A percentile compares a stretch with the other conserved stretches of the same genome.
Evolutionary conservation across 2,888 invertebrate genomes (phyloP).

Genomic region (Macropis europaea): DNA sequence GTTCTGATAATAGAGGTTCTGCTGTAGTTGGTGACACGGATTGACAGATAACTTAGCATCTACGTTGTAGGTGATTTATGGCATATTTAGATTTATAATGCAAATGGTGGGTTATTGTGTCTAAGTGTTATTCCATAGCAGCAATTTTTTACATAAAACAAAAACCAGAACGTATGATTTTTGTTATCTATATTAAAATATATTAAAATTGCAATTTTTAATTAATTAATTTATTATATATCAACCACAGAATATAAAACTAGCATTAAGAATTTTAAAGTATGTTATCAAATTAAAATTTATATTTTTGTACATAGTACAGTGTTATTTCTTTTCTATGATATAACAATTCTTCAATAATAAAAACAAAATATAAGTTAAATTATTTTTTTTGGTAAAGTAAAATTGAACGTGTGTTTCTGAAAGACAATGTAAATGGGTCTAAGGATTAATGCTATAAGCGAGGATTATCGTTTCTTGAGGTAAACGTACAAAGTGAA

Average conservation of each 20-base stretch:
- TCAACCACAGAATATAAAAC: background rate
- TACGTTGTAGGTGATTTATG: too few relatives aligned
- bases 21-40: too few relatives aligned
- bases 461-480: slow-evolving; percentile 9
- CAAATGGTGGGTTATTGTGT: too few relatives aligned
- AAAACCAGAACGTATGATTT: too few relatives aligned
- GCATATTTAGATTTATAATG: too few relatives aligned
- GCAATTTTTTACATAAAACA: background rate
- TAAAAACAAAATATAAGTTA: slow-evolving; percentile 22
- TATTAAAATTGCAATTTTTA: too few relatives aligned
- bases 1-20: too few relatives aligned
- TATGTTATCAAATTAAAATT: slow-evolving; percentile 7
- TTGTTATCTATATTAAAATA: too few relatives aligned
- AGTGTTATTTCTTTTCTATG: slow-evolving; percentile 18
- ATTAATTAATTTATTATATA: too few relatives aligned
- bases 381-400: slow-evolving; percentile 1
- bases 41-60: too few relatives aligned
- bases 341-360: slow-evolving; percentile 18
- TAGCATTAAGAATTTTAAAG: background rate
- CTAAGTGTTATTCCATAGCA: background rate
- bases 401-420: slow-evolving; percentile 12
- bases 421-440: background rate
- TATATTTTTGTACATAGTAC: too few relatives aligned
- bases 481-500: slow-evolving; percentile 31
- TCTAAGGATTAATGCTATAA: slow-evolving; percentile 11